Evolutionary conservation across 64 coral and sea anemone species (phyloP).

Genomic region (Acropora tenuis): DNA sequence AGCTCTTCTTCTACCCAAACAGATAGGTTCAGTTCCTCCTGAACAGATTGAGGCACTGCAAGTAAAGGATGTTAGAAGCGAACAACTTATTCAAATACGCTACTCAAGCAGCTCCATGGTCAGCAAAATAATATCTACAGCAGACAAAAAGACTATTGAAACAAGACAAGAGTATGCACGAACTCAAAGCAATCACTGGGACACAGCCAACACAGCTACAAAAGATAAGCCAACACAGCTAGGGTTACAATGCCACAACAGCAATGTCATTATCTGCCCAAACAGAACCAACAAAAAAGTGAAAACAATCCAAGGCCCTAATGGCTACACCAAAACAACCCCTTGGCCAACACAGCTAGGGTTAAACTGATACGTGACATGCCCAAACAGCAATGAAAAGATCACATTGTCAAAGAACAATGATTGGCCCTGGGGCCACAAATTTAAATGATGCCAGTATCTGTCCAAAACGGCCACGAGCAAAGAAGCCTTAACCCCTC

Average conservation of each 20-base stretch:
- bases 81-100: background rate
- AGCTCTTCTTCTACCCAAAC: background rate
- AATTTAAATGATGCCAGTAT: background rate
- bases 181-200: background rate
- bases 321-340: background rate
- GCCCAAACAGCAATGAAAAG: slow-evolving; percentile 11
- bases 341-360: slow-evolving; percentile 14
- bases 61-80: background rate
- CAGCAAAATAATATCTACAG: background rate
- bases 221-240: background rate
- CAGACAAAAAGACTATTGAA: background rate
- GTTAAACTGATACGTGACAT: background rate
- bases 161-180: background rate
- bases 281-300: background rate
- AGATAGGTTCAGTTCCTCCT: slow-evolving; percentile 8
- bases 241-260: background rate
- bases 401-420: background rate
- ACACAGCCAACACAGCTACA: background rate
- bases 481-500: background rate
- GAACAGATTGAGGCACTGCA: slow-evolving; percentile 6
- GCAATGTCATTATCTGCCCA: background rate
- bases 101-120: background rate
- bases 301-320: background rate
- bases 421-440: background rate
- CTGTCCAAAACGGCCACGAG: background rate